A percentile compares a stretch with the other conserved stretches of the same genome.
These are phyloP conservation scores for Dermochelys coriacea DNA, from an alignment of 2,797 vertebrate genomes.

Conservation along the genomic window DNA sequence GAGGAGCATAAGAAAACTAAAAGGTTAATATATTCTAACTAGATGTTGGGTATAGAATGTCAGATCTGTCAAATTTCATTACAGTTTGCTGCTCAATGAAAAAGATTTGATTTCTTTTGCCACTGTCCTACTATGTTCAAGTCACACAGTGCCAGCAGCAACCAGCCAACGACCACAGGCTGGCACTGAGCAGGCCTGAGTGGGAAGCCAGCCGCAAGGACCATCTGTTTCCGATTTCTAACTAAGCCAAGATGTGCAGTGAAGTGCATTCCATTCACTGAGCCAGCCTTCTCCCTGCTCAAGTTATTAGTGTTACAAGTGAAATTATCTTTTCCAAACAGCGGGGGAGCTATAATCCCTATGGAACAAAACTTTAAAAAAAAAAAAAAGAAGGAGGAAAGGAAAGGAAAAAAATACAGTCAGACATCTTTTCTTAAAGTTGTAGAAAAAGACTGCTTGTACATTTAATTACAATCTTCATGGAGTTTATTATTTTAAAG, in stretches of 20 bases:
- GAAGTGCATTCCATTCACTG: constrained; percentile 85
- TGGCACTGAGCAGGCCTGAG: constrained; percentile 87
- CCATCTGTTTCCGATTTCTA: constrained; percentile 93
- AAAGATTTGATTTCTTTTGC: constrained; percentile 88
- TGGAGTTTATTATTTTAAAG: constrained; percentile 72
- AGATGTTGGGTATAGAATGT: constrained; percentile 88
- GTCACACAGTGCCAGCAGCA: constrained; percentile 90
- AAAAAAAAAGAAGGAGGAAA: neutral
- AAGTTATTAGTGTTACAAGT: constrained; percentile 89
- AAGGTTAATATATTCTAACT: constrained; percentile 92
- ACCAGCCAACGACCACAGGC: constrained; percentile 90
- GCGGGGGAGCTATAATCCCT: constrained; percentile 87
- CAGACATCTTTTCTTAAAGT: constrained; percentile 78
- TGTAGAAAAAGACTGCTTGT: constrained; percentile 66
- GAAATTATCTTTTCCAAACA: constrained; percentile 88
- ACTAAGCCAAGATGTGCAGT: constrained; percentile 89
- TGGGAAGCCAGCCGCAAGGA: constrained; percentile 90
- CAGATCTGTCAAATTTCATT: constrained; percentile 90
- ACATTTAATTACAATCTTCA: constrained; percentile 76
- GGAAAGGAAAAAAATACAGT: neutral
- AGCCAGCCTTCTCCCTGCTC: constrained; percentile 84
- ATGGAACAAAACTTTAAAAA: constrained; percentile 77
- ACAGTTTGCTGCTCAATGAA: constrained; percentile 87
- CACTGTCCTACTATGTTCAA: constrained; percentile 89
- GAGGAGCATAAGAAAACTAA: constrained; percentile 81